Evolutionary conservation across 2,113 vertebrate species (phyloP).

Genomic region (Rattus rattus): DNA sequence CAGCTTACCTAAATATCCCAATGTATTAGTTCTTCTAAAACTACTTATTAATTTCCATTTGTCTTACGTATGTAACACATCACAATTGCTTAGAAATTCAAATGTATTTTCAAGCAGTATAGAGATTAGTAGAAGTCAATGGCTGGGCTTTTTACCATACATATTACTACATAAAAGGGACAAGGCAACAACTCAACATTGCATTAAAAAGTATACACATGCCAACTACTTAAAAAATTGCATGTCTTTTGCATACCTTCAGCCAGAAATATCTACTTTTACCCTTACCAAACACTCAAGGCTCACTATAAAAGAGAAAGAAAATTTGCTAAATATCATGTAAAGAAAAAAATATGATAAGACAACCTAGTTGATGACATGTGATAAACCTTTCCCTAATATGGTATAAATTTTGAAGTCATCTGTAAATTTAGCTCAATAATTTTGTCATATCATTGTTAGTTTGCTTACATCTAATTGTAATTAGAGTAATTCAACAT

Average conservation of each 20-base stretch:
- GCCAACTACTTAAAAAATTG: neutral
- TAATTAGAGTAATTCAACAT: constrained; percentile 14
- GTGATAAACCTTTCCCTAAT: constrained; percentile 37
- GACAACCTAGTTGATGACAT: neutral
- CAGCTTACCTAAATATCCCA: neutral
- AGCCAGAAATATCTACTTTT: neutral
- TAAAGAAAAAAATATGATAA: too few species aligned
- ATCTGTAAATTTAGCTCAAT: neutral
- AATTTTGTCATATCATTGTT: constrained; percentile 6
- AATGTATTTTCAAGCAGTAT: neutral
- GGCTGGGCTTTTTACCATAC: neutral
- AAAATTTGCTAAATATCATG: too few species aligned
- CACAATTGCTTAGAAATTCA: neutral
- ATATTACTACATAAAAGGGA: neutral
- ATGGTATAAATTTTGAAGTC: constrained; percentile 32
- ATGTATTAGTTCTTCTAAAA: neutral
- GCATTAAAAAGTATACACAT: neutral
- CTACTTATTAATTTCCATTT: constrained; percentile 34
- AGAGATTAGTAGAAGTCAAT: neutral
- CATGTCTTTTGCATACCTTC: neutral
- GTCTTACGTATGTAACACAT: neutral
- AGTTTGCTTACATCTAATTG: constrained; percentile 50
- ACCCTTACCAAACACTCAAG: neutral
- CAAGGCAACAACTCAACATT: neutral
- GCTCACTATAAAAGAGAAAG: neutral